Evolutionary conservation across 2,797 vertebrate species (phyloP).

Genomic region (Acanthurus tractus): DNA sequence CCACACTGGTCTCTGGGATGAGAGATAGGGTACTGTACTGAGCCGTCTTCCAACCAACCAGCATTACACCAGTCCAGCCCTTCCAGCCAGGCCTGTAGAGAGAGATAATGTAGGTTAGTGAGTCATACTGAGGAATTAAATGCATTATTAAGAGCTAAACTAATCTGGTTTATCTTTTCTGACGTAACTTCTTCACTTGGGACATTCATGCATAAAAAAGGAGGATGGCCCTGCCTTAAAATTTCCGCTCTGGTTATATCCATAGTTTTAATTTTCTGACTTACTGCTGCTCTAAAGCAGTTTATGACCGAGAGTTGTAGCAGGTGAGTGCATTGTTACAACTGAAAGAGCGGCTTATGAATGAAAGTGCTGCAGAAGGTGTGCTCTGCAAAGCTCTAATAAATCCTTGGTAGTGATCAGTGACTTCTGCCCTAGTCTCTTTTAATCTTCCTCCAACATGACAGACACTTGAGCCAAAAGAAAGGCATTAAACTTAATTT

Average conservation of each 20-base stretch:
- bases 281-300: conserved; percentile 26
- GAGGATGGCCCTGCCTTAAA: conserved; percentile 28
- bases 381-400: not conserved
- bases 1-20: conserved; percentile 93
- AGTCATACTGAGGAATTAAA: conserved; percentile 45
- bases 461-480: not conserved
- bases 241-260: not conserved
- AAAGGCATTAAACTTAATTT: conserved; percentile 61
- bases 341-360: not conserved
- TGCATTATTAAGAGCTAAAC: conserved; percentile 36
- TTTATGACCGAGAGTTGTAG: conserved; percentile 10
- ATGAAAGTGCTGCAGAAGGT: not conserved
- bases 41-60: conserved; percentile 95
- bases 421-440: not conserved
- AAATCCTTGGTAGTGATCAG: not conserved
- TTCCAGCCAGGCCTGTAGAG: conserved; percentile 90
- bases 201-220: conserved; percentile 26
- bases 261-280: conserved; percentile 34
- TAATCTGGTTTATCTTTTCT: conserved; percentile 40
- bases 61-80: conserved; percentile 98
- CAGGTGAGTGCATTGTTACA: not conserved
- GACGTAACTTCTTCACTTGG: conserved; percentile 43
- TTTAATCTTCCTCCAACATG: not conserved
- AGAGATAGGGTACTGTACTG: conserved; percentile 94
- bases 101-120: conserved; percentile 42